phyloP scores from a whole-genome alignment of 2,888 invertebrate species.

The Caenorhabditis plicata region DNA sequence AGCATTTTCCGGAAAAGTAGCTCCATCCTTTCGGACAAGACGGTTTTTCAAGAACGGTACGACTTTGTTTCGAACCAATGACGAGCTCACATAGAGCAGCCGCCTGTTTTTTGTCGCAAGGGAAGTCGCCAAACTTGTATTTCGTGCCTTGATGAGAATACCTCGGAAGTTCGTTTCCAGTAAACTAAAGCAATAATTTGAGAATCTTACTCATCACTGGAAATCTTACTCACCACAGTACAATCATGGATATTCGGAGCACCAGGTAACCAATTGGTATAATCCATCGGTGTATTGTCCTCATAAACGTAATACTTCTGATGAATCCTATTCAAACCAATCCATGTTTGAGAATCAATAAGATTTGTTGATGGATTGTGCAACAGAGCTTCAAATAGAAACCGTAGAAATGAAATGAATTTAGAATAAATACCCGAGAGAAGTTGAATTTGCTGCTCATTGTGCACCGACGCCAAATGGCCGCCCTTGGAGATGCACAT shows the following conservation, averaged over 20 bases:
- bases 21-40: constrained; percentile 24
- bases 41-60: too few species aligned
- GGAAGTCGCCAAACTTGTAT: constrained; percentile 26
- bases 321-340: constrained; percentile 28
- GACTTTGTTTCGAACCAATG: too few species aligned
- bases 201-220: too few species aligned
- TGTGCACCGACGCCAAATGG: constrained; percentile 45
- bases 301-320: constrained; percentile 28
- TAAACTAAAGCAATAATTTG: constrained; percentile 14
- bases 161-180: constrained; percentile 24
- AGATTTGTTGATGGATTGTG: constrained; percentile 18
- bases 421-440: constrained; percentile 17
- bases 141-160: constrained; percentile 26
- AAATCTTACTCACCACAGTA: constrained; percentile 20
- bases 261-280: constrained; percentile 28
- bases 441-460: constrained; percentile 19
- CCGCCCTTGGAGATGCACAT: constrained; percentile 38
- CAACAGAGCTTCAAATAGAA: constrained; percentile 21
- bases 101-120: constrained; percentile 16
- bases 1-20: constrained; percentile 24
- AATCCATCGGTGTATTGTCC: constrained; percentile 23
- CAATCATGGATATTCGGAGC: constrained; percentile 30
- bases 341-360: constrained; percentile 21
- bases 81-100: constrained; percentile 19
- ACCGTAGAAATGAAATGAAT: too few species aligned